Conservation (phyloP, 2,113 vertebrate genomes). For the Sigmodon hispidus region DNA sequence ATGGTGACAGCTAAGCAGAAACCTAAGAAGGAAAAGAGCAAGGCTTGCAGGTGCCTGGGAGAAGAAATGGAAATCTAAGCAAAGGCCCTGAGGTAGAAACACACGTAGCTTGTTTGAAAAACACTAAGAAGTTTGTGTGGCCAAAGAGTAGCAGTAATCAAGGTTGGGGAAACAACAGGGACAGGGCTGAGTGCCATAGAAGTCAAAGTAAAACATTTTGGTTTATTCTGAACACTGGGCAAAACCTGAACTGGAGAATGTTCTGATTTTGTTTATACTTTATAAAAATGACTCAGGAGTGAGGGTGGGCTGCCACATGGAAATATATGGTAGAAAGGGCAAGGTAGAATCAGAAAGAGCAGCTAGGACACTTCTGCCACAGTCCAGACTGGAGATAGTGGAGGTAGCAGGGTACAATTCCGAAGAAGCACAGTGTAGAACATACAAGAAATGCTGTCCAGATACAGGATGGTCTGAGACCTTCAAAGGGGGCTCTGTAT, state of each 20-base stretch:
- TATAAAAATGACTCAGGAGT: neutral
- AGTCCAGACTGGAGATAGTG: neutral
- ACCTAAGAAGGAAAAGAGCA: neutral
- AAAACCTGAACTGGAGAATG: neutral
- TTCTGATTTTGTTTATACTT: neutral
- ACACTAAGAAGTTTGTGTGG: neutral
- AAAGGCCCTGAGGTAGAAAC: neutral
- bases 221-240: neutral
- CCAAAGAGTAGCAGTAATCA: neutral
- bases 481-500: neutral
- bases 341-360: neutral
- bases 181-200: neutral
- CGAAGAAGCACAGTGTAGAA: neutral
- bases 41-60: neutral
- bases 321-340: neutral
- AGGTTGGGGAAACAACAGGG: neutral
- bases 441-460: neutral
- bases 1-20: neutral
- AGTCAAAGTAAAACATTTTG: neutral
- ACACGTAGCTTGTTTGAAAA: neutral
- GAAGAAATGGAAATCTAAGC: neutral
- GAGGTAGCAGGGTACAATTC: neutral
- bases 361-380: neutral
- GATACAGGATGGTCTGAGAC: neutral
- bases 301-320: too few species aligned